Evolutionary conservation across 92 coral and sea anemone species (phyloP).

Genomic region (Bergia sp.): DNA sequence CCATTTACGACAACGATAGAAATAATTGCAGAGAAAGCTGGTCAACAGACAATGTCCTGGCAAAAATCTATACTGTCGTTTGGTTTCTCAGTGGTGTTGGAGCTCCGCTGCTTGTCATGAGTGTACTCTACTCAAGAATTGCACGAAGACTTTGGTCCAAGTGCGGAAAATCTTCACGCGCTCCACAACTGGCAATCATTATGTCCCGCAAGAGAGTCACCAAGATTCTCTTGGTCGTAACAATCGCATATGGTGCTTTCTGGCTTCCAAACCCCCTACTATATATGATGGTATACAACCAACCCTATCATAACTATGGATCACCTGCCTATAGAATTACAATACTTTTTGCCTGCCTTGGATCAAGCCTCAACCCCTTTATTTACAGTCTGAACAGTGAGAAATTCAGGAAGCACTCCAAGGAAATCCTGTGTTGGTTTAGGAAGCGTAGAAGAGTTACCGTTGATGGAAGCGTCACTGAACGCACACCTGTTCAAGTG

Average conservation of each 20-base stretch:
- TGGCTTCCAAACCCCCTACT: conserved; percentile 66
- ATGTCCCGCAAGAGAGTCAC: conserved; percentile 51
- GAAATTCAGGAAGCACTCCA: conserved; percentile 53
- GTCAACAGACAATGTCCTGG: conserved; percentile 40
- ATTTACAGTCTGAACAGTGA: conserved; percentile 63
- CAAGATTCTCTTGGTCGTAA: conserved; percentile 52
- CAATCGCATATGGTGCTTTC: conserved; percentile 54
- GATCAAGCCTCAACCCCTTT: conserved; percentile 59
- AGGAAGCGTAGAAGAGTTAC: conserved; percentile 8
- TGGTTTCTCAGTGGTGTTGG: conserved; percentile 59
- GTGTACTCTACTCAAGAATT: conserved; percentile 44
- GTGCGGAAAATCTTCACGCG: not conserved
- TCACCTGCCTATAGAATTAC: conserved; percentile 51
- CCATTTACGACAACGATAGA: conserved; percentile 46
- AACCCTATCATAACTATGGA: conserved; percentile 45
- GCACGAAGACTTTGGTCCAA: conserved; percentile 57
- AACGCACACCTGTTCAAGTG: not conserved
- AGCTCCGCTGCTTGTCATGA: conserved; percentile 42
- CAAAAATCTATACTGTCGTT: conserved; percentile 50
- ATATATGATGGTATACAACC: conserved; percentile 58
- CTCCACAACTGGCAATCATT: conserved; percentile 37
- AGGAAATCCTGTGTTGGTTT: conserved; percentile 30
- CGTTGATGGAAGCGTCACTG: not conserved
- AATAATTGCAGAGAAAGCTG: conserved; percentile 55
- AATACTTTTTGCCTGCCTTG: conserved; percentile 54